Conservation (phyloP, 1,140 invertebrate genomes). For the Drosophila varians region DNA sequence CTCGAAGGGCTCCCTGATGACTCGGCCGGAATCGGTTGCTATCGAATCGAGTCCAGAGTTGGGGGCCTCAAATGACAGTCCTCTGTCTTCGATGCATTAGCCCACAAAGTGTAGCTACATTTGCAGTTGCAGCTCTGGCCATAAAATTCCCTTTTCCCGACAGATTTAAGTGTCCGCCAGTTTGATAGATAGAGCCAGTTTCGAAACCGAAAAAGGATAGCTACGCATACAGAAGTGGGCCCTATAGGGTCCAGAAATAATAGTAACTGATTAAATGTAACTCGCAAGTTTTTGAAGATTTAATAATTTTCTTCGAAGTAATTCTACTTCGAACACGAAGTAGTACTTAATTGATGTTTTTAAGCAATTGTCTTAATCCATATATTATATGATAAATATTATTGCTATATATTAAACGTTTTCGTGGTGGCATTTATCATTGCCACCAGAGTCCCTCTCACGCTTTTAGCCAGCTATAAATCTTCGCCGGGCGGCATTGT, state of each 20-base stretch:
- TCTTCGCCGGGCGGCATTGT: constrained; percentile 69
- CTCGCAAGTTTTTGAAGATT: background rate
- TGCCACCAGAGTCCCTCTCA: constrained; percentile 41
- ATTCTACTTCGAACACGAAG: no score
- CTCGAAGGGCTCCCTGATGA: constrained; percentile 40
- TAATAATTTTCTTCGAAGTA: background rate
- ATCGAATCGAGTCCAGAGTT: constrained; percentile 1
- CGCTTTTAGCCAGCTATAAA: constrained; percentile 65
- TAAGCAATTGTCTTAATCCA: constrained; percentile 21
- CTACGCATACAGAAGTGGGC: constrained; percentile 1
- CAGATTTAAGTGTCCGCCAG: constrained; percentile 34
- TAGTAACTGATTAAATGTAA: background rate
- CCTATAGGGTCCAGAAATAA: background rate
- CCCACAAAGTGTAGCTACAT: constrained; percentile 40
- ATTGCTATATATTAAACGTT: constrained; percentile 69
- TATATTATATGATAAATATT: constrained; percentile 64
- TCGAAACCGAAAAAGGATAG: background rate
- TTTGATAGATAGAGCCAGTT: constrained; percentile 50
- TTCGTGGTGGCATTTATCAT: constrained; percentile 52
- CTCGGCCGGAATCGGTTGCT: constrained; percentile 17
- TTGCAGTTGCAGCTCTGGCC: constrained; percentile 18
- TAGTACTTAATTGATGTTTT: background rate
- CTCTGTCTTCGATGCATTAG: constrained; percentile 62
- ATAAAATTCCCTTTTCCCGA: constrained; percentile 29
- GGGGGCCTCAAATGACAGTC: constrained; percentile 34